phyloP scores from a whole-genome alignment of 2,888 invertebrate genomes.

The Tribolium freemani region DNA sequence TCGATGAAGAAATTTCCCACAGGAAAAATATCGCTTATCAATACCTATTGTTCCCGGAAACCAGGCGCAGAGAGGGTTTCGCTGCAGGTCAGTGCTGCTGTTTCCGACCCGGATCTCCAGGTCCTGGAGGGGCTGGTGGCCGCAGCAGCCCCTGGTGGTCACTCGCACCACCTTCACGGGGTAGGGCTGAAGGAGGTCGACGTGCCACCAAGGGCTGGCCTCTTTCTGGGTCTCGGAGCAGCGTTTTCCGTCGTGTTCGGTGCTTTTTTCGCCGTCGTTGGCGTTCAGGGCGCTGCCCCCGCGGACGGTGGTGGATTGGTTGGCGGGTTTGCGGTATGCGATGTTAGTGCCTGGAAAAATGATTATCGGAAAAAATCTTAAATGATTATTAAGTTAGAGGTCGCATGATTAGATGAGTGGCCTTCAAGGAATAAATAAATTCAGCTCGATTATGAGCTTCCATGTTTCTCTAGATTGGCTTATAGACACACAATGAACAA shows the following conservation, averaged over 20 bases:
- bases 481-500: too few relatives aligned
- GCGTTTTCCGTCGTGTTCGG: slow-evolving; percentile 88
- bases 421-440: background rate
- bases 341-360: slow-evolving; percentile 81
- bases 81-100: slow-evolving; percentile 87
- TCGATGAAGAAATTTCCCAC: slow-evolving; percentile 38
- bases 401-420: background rate
- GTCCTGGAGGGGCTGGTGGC: slow-evolving; percentile 90
- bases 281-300: slow-evolving; percentile 87
- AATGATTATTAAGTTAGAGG: background rate
- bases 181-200: slow-evolving; percentile 87
- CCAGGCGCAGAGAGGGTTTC: slow-evolving; percentile 94
- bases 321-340: slow-evolving; percentile 87
- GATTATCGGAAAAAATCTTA: too few relatives aligned
- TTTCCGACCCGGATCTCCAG: slow-evolving; percentile 93
- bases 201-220: slow-evolving; percentile 94
- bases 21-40: slow-evolving; percentile 20
- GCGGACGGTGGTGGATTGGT: slow-evolving; percentile 90
- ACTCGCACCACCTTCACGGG: slow-evolving; percentile 88
- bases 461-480: too few relatives aligned
- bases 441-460: too few relatives aligned
- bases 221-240: slow-evolving; percentile 93
- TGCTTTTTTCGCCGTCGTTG: slow-evolving; percentile 88
- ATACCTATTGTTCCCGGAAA: slow-evolving; percentile 90
- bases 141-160: slow-evolving; percentile 87